These are phyloP conservation scores for Lasiurus borealis DNA, from an alignment of 2,113 vertebrate species.

Conservation along the genomic window DNA sequence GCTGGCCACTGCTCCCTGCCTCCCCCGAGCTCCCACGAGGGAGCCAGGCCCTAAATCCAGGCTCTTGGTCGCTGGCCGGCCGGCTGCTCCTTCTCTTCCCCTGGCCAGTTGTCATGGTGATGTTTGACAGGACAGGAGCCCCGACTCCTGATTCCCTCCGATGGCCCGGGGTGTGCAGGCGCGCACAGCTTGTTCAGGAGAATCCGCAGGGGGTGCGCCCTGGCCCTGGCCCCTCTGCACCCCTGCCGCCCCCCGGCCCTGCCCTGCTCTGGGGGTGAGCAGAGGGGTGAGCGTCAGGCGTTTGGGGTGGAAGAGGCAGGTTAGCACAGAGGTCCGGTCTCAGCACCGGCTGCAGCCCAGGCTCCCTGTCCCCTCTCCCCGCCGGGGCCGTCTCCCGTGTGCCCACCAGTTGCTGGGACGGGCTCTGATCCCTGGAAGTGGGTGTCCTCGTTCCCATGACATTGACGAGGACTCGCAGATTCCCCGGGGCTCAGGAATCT, in stretches of 20 bases:
- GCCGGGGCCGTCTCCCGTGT: not conserved
- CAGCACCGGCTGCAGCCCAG: not conserved
- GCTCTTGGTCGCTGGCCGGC: not conserved
- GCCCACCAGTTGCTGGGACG: not conserved
- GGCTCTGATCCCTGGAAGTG: not conserved
- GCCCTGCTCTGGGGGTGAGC: not conserved
- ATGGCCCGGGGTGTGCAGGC: not conserved
- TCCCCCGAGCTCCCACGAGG: not conserved
- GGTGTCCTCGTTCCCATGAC: not conserved
- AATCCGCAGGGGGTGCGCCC: not conserved
- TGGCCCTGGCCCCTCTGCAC: slow-evolving; percentile 22
- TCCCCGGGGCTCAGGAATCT: not conserved
- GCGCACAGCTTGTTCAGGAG: not conserved
- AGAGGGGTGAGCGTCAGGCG: not conserved
- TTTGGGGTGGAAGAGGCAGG: not conserved
- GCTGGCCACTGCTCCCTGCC: not conserved
- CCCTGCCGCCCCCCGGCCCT: not conserved
- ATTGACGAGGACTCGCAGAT: not conserved
- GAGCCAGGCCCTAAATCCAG: not conserved
- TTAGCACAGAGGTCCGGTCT: not conserved
- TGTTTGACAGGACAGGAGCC: not conserved
- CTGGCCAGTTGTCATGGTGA: not conserved
- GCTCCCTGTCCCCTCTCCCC: not conserved
- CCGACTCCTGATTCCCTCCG: slow-evolving; percentile 7
- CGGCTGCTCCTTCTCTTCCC: not conserved